Base-by-base conservation (phyloP, 2,888 invertebrate species). In the Agrotis ipsilon region DNA sequence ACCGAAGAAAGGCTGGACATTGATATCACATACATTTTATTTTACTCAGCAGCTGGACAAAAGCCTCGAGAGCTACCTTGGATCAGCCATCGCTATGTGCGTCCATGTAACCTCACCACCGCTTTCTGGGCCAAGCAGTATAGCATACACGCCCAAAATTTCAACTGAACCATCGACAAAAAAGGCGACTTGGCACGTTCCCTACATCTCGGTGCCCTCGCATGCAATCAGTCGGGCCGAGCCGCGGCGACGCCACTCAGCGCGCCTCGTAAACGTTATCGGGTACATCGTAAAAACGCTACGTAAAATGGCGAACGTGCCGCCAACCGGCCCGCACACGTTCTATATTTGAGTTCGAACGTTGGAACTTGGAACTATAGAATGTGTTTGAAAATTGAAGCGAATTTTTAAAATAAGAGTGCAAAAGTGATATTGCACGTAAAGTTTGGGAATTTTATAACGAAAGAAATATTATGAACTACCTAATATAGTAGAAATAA, bases 251-350 rank as follows among this genome's bases (percentile, higher is more conserved):
- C 95, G 94, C 94, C 94, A 94, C 95, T 95, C 95, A 93, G 89
- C 93, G 94, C 91, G 90, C 86, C 94, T 94, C 95, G 95, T 95
- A 94, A 95, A 93, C 94, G 95, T 95, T 95, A 96, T 95, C 95
- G 95, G 93, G 89, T 90, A 91, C 92, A 90, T 95, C 95, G 95
- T 95, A 95, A 96, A 95, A 95, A 94, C 88, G 91, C 93, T 93
- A 93, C 94, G 93, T 92, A 92, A 94, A 95, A 92, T 92, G 92
- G 93, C 92, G 92, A 91, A 91, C 93, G 93, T 92, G 92, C 91
- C 90, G 87, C 85, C 85, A 87, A 73, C 75, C 75, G 83, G 83
- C 84, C 85, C 79, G 84, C 77, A 83, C 81, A 78, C 74, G 68
- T 75, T 80, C 80, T 75, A 80, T 76, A 77, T 83, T 81, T 81